Evolutionary conservation across 1,140 invertebrate genomes (phyloP).

Genomic region (Octopus sinensis): DNA sequence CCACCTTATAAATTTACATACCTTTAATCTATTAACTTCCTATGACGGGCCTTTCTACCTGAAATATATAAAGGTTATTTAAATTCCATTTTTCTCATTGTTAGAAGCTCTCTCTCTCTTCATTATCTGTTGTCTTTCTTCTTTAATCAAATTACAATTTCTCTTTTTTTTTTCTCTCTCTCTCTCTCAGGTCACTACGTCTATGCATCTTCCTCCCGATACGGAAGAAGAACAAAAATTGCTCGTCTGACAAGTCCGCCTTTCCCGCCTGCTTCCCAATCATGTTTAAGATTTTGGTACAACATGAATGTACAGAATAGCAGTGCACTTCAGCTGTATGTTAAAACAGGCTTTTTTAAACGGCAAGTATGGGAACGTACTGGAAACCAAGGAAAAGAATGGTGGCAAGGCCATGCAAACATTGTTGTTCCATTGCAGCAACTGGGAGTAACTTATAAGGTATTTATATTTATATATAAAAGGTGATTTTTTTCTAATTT

Average conservation of each 20-base stretch:
- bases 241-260: slow-evolving; percentile 37
- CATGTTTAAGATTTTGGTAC: slow-evolving; percentile 49
- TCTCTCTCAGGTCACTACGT: slow-evolving; percentile 41
- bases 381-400: slow-evolving; percentile 48
- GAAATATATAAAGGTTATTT: no score
- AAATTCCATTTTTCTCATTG: no score
- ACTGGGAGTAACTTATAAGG: background rate
- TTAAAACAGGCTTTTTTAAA: background rate
- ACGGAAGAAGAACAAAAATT: slow-evolving; percentile 33
- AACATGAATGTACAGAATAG: slow-evolving; percentile 36
- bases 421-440: background rate
- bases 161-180: no score
- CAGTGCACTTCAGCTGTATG: slow-evolving; percentile 38
- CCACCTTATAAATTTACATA: no score
- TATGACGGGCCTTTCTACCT: no score
- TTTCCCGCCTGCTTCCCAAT: slow-evolving; percentile 35
- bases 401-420: slow-evolving; percentile 28
- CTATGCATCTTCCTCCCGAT: slow-evolving; percentile 40
- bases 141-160: no score
- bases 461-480: background rate
- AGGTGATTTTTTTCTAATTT: background rate
- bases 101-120: no score
- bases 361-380: slow-evolving; percentile 35
- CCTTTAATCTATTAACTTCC: no score
- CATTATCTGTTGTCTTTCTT: no score